phyloP scores from a whole-genome alignment of 1,140 invertebrate species.

The Muscidifurax raptorellus region DNA sequence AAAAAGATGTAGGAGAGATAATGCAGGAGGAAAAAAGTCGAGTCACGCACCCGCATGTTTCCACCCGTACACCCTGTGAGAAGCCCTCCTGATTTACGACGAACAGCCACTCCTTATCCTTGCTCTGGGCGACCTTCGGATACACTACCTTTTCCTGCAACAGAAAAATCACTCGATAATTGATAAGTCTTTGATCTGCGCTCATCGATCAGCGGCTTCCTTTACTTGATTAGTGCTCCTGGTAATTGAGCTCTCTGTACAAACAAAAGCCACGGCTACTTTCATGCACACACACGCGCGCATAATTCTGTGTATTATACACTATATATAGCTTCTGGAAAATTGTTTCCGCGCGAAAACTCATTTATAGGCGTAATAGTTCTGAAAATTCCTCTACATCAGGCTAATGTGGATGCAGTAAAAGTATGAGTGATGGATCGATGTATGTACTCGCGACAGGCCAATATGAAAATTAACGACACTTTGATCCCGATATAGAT shows the following conservation, averaged over 20 bases:
- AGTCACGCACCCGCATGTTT: conserved; percentile 76
- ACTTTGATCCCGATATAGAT: no score
- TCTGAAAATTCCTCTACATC: background rate
- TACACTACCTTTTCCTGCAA: conserved; percentile 71
- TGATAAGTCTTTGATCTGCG: conserved; percentile 12
- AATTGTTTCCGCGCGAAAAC: no score
- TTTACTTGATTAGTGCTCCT: background rate
- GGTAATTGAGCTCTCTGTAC: background rate
- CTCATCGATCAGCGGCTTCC: background rate
- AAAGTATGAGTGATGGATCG: background rate
- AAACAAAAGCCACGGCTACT: background rate
- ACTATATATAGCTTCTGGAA: no score
- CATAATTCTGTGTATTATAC: no score
- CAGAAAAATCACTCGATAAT: conserved; percentile 44
- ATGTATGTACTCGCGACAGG: no score
- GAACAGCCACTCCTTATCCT: conserved; percentile 76
- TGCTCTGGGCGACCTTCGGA: conserved; percentile 73
- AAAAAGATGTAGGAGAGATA: background rate
- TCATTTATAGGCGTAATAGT: no score
- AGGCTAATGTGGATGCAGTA: background rate
- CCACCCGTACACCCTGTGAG: conserved; percentile 76
- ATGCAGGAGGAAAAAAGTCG: background rate
- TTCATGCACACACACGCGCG: background rate
- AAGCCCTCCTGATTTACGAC: conserved; percentile 78
- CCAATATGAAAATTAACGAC: no score